Base-by-base conservation (phyloP, 2,797 vertebrate species). In the Myripristis murdjan region DNA sequence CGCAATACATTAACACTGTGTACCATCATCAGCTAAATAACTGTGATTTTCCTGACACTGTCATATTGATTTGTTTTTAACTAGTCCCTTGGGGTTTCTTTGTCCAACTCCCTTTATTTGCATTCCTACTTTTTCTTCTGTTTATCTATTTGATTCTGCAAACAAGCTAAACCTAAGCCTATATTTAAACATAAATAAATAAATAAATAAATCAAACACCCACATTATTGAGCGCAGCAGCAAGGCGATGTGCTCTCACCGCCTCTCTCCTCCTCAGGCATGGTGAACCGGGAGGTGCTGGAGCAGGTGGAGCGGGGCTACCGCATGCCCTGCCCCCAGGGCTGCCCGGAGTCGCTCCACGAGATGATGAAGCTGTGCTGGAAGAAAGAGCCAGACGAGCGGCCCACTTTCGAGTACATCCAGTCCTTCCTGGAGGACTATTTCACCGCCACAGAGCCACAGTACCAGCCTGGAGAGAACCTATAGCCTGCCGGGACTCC, bases 391-490 rank as follows among this genome's bases (percentile, higher is more conserved):
- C 95, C 97, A 0, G 97, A 98, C 63, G 97, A 98, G 89, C 95
- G 97, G 90, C 97, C 97, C 88, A 98, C 97, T 0, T 99, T 99
- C 77, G 97, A 99, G 88, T 98, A 98, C 89, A 96, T 97, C 61
- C 97, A 99, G 93, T 97, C 96, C 82, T 98, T 98, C 93, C 89
- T 98, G 89, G 97, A 99, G 95, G 97, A 99, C 93, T 98, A 98
- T 72, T 99, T 99, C 92, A 99, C 97, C 82, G 95, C 97, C 91
- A 98, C 97, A 80, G 97, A 98, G 93, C 97, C 97, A 82, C 97
- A 97, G 87, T 98, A 98, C 91, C 97, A 98, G 83, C 97, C 97
- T 49, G 97, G 97, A 87, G 97, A 98, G 89, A 98, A 98, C 94
- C 95, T 98, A 94, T 98, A 97, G 83, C 87, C 53, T 62, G 58